Base-by-base conservation (phyloP, 2,797 vertebrate genomes). In the Halcyon chelicuti region DNA sequence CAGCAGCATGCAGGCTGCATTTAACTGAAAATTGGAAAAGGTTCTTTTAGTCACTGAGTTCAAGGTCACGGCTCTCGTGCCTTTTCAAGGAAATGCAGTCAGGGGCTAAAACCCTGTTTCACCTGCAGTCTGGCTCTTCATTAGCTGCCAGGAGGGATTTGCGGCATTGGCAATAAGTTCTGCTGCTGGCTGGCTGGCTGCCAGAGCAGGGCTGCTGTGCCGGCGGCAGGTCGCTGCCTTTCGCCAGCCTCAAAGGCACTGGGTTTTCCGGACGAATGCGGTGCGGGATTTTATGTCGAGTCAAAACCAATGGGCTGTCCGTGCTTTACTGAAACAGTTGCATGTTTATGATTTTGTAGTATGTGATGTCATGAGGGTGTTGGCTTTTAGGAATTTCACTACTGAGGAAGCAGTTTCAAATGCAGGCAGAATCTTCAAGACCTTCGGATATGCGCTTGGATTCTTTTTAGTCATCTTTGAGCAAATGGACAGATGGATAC, bases 311-410 rank as follows among this genome's bases (percentile, higher is more conserved):
- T 79, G 9, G 94, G 93, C 94, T 93, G 88, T 7, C 91, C 85
- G 84, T 61, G 79, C 91, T 54, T 81, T 23, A 12, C 88, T 81
- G 90, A 78, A 33, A 37, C 70, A 31, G 16, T 46, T 22, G 84
- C 76, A 31, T 44, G 87, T 82, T 89, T 78, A 49, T 76, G 92
- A 3, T 90, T 91, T 75, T 92, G 91, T 95, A 91, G 66, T 86
- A 20, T 49, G 97, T 98, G 97, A 98, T 98, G 97, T 98, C 98
- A 98, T 93, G 96, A 97, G 97, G 98, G 97, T 98, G 98, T 97
- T 97, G 98, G 96, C 97, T 97, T 94, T 88, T 23, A 74, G 92
- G 95, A 93, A 97, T 97, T 96, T 95, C 84, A 79, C 95, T 94
- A 49, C 58, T 92, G 96, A 94, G 97, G 96, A 97, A 97, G 96